Base-by-base conservation (phyloP, 2,888 invertebrate genomes). In the Neoscelio sp. region DNA sequence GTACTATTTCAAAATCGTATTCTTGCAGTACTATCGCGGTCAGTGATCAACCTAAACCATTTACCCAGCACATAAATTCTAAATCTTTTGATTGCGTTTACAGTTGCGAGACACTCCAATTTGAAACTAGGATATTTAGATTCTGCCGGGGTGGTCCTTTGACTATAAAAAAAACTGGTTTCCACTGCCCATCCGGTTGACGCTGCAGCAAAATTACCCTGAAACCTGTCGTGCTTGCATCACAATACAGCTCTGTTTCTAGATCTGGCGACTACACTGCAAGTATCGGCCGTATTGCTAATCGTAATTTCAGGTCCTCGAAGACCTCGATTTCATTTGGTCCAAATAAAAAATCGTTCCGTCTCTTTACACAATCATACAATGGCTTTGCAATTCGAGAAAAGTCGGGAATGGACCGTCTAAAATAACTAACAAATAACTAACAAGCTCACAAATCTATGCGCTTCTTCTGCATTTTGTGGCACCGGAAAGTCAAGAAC, bases 171-270 rank as follows among this genome's bases (percentile, higher is more conserved):
- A 82, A 86, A 0, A 87, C 67, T 0, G 85, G 85, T 18, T 84
- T 28, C 20, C 76, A 46, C 2, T 18, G 7, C 2, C 58, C 42
- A 18, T 80, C 80, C 6, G 6, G 28, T 44, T 88, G 84, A 73
- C 76, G 83, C 62, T 88, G 89, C 65, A 88, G n/a, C 5, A 88
- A 64, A 15, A 89, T 85, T 0, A 83, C 84, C 0, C 86, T 86
- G 67, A 80, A 87, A 0, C 87, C 89, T 1, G 78, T 26, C 1
- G 80, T 20, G 58, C 85, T 86, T 1, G 86, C 88, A 76, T 89
- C 87, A 33, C 85, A 87, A 62, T 89, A 87, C 17, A 87, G 67
- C 67, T 89, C 85, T 5, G 87, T 89, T 44, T 85, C 82, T 8
- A 77, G 23, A 0, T 60, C 18, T 0, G 81, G 79, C 1, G 71